Percentiles rank a stretch among this genome's conserved stretches.
phyloP scores from a whole-genome alignment of 92 coral and sea anemone genomes.

The Micromussa lordhowensis region DNA sequence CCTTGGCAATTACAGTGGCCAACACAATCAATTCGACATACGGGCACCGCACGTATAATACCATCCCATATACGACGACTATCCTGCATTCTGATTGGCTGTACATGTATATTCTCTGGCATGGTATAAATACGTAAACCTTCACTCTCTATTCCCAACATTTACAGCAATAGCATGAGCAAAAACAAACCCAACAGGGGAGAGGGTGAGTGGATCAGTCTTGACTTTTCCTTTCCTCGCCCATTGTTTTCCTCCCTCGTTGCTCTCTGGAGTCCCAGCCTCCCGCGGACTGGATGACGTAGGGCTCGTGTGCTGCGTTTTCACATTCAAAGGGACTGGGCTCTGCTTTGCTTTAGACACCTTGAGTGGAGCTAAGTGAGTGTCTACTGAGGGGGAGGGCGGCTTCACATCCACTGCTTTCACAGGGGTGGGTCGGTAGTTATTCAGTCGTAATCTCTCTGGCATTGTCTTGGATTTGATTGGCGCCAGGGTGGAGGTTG shows the following conservation, averaged over 20 bases:
- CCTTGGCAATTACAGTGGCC: too few species aligned
- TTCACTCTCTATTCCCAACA: not conserved
- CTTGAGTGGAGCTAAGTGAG: slow-evolving; percentile 74
- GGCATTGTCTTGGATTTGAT: slow-evolving; percentile 83
- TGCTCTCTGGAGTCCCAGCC: slow-evolving; percentile 21
- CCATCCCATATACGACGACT: too few species aligned
- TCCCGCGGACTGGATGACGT: slow-evolving; percentile 27
- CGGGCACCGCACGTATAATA: too few species aligned
- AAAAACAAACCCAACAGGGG: slow-evolving; percentile 35
- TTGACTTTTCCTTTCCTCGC: slow-evolving; percentile 38
- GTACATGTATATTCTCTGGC: too few species aligned
- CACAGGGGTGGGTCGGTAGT: slow-evolving; percentile 64
- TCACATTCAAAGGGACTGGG: slow-evolving; percentile 8
- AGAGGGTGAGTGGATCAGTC: slow-evolving; percentile 7
- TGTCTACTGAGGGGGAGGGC: slow-evolving; percentile 58
- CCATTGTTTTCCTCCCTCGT: slow-evolving; percentile 35
- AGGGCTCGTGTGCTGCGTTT: slow-evolving; percentile 18
- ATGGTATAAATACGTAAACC: too few species aligned
- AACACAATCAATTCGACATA: too few species aligned
- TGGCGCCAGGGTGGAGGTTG: slow-evolving; percentile 75
- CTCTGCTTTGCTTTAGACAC: slow-evolving; percentile 61
- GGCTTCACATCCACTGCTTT: slow-evolving; percentile 74
- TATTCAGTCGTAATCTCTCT: slow-evolving; percentile 77
- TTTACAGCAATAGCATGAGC: not conserved
- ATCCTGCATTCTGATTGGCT: too few species aligned